A percentile compares a stretch with the other conserved stretches of the same genome.
phyloP scores from a whole-genome alignment of 2,797 vertebrate genomes.

The Cynopterus sphinx region DNA sequence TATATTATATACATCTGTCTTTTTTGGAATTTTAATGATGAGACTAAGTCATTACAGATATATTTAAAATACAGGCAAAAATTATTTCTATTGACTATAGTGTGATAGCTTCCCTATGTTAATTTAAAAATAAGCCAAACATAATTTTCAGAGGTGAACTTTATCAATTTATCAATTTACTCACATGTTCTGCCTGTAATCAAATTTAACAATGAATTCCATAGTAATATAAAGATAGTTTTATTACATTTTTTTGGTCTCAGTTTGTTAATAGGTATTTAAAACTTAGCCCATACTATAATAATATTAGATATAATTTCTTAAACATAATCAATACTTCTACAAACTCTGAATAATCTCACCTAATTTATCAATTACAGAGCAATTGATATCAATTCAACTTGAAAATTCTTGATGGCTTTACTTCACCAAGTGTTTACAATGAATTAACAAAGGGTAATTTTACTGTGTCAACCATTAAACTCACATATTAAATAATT shows the following conservation, averaged over 20 bases:
- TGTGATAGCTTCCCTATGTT: background rate
- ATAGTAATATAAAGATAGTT: background rate
- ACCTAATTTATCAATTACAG: background rate
- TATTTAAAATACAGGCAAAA: background rate
- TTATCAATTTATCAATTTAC: background rate
- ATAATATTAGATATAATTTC: background rate
- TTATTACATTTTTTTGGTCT: background rate
- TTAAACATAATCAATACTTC: background rate
- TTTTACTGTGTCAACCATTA: background rate
- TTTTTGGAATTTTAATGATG: background rate
- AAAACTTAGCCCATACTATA: background rate
- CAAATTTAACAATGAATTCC: background rate
- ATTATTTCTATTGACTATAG: background rate
- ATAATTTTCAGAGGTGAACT: background rate
- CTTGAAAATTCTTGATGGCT: background rate
- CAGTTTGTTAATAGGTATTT: background rate
- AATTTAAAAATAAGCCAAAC: background rate
- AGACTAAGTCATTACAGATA: background rate
- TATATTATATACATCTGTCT: background rate
- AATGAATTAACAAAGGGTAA: background rate
- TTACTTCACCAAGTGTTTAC: background rate
- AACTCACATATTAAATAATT: background rate
- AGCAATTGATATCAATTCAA: background rate
- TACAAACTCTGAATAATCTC: background rate
- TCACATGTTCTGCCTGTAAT: background rate